These are phyloP conservation scores for Romanomermis culicivorax DNA, from an alignment of 2,888 invertebrate genomes.

Conservation along the genomic window DNA sequence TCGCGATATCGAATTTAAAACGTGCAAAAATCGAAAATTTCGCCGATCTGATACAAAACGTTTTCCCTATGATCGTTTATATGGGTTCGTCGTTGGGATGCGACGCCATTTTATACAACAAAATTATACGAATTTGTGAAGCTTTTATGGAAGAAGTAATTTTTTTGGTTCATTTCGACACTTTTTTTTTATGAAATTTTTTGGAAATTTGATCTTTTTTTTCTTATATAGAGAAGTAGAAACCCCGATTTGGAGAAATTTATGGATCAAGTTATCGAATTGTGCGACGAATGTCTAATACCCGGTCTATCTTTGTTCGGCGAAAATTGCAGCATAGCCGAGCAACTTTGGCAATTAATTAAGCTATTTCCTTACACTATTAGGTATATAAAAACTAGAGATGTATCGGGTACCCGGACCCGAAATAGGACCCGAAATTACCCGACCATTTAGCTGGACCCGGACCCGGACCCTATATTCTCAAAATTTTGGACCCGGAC, in stretches of 20 bases:
- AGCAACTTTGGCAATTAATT: constrained; percentile 72
- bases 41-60: constrained; percentile 47
- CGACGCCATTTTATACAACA: constrained; percentile 72
- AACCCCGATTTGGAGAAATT: constrained; percentile 11
- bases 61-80: constrained; percentile 60
- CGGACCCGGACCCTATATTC: too few species aligned
- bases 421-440: too few species aligned
- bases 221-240: background rate
- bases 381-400: constrained; percentile 25
- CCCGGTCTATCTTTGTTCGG: constrained; percentile 76
- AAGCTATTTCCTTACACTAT: constrained; percentile 31
- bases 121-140: constrained; percentile 40
- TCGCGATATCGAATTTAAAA: too few species aligned
- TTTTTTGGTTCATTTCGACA: background rate
- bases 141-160: background rate
- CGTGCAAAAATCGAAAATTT: too few species aligned
- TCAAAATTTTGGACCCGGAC: too few species aligned
- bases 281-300: constrained; percentile 58
- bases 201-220: background rate
- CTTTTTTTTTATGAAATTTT: background rate
- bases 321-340: constrained; percentile 81
- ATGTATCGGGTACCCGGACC: too few species aligned
- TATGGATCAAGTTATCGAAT: constrained; percentile 3
- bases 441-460: too few species aligned
- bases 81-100: constrained; percentile 68